Base-by-base conservation (phyloP, 2,888 invertebrate species). In the Caenorhabditis sp. region DNA sequence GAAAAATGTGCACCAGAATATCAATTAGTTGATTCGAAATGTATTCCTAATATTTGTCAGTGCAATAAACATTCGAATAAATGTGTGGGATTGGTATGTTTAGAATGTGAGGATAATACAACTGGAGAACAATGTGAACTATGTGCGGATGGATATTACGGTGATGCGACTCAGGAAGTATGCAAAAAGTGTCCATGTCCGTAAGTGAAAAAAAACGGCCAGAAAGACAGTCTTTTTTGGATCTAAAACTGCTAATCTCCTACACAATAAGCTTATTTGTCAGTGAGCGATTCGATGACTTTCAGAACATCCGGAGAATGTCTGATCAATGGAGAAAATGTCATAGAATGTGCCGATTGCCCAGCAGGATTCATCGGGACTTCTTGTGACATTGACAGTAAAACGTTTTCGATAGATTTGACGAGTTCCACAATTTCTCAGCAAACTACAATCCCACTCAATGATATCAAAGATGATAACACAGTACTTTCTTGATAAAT, bases 101-200 rank as follows among this genome's bases (percentile, higher is more conserved):
- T 59, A 49, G 87, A 88, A 73, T 90, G 90, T 74, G 88, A 88
- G 73, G 88, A 90, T 82, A 89, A 90, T 82, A 90, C 90, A 3
- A 87, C 84, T 36, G 90, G 90, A 31, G 88, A 88, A 49, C 76
- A 83, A 38, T 90, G 90, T 43, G 84, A 84, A 60, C 59, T 73
- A 12, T 82, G 90, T 84, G 86, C 85, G 8, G 92, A 94, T 76
- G 97, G 97, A 53, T 97, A 91, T 90, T 97, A 95, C 86, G 97
- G 97, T 26, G 94, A 96, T 88, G 94, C 97, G 0, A 90, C 93
- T 60, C 89, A 89, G 80, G 95, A 95, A 26, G 97, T 96, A 89
- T 97, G 97, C 88, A 92, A 92, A 85, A 91, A 93, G 0, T 97
- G 97, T 86, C 95, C 95, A 0, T 97, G 97, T 87, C 97, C 97